Percentiles rank a stretch among this genome's conserved stretches.
Evolutionary conservation across 2,888 invertebrate species (phyloP).

Genomic region (Thera britannica): DNA sequence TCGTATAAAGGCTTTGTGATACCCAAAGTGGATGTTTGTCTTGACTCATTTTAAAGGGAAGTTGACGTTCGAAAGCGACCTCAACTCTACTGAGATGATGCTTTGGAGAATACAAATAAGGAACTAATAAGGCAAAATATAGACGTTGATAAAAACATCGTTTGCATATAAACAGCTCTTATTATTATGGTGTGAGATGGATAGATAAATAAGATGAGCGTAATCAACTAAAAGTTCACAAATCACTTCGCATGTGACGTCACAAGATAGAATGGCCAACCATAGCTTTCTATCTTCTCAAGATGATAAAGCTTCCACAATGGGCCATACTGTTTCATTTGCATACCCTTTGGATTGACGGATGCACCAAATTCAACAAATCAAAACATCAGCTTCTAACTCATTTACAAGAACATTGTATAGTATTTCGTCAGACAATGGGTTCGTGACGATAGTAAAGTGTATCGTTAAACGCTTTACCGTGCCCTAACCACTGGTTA

Average conservation of each 20-base stretch:
- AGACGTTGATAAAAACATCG: not conserved
- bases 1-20: slow-evolving; percentile 75
- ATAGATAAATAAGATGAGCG: not conserved
- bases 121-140: not conserved
- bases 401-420: slow-evolving; percentile 54
- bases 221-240: too few species aligned
- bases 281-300: not conserved
- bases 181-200: not conserved
- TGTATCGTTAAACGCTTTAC: slow-evolving; percentile 62
- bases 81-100: slow-evolving; percentile 33
- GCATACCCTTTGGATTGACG: slow-evolving; percentile 8
- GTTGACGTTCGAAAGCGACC: slow-evolving; percentile 59
- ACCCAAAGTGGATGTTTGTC: slow-evolving; percentile 60
- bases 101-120: slow-evolving; percentile 18
- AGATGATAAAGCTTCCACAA: not conserved
- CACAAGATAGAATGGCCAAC: not conserved
- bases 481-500: slow-evolving; percentile 71
- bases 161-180: not conserved
- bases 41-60: slow-evolving; percentile 73
- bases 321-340: slow-evolving; percentile 1
- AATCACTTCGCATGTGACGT: too few species aligned
- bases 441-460: slow-evolving; percentile 63
- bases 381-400: slow-evolving; percentile 36
- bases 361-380: slow-evolving; percentile 22
- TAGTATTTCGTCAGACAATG: slow-evolving; percentile 64